Base-by-base conservation (phyloP, 2,113 vertebrate genomes). In the Acrocephalus arundinaceus region DNA sequence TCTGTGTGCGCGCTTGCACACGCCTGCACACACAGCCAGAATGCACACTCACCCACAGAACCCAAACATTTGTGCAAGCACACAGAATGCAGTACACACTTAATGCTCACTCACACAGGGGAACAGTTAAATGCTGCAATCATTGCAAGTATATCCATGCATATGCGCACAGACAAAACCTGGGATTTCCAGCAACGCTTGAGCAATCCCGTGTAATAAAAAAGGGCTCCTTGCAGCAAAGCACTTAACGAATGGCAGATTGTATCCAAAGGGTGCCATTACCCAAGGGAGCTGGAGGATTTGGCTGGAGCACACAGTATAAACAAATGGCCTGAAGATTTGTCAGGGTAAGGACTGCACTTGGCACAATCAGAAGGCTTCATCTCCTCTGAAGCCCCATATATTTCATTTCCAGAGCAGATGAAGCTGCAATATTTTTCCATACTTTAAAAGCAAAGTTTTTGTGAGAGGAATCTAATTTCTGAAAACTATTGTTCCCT, bases 131-230 rank as follows among this genome's bases (percentile, higher is more conserved):
- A 93, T 33, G 20, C 30, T 37, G 68, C 39, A 94, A 41, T 75
- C 87, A 81, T 58, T 90, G 80, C 76, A 57, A 81, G 33, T 22
- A 39, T 74, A 85, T 83, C 87, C 85, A 28, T 7, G 52, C 55
- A 59, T 54, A 72, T 17, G 73, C 4, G 18, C 58, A 72, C 54
- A 75, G 65, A 57, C 90, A 86, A 94, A 94, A 88, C 45, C 66
- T 45, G 46, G 90, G 88, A 94, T 96, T 96, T 93, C 65, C 80
- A 96, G 76, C 70, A 95, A 90, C 93, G 86, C 73, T 91, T 19
- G 23, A 93, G 76, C 8, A 12, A 96, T 90, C 87, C 74, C 12
- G 6, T 90, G 88, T 58, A 96, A 93, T 96, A 94, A 94, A 97
- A 88, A 75, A 75, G n/a, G 76, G 72, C 86, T 94, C 92, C 86